Conservation (phyloP, 1,140 invertebrate species). For the Psilanteris sp. region DNA sequence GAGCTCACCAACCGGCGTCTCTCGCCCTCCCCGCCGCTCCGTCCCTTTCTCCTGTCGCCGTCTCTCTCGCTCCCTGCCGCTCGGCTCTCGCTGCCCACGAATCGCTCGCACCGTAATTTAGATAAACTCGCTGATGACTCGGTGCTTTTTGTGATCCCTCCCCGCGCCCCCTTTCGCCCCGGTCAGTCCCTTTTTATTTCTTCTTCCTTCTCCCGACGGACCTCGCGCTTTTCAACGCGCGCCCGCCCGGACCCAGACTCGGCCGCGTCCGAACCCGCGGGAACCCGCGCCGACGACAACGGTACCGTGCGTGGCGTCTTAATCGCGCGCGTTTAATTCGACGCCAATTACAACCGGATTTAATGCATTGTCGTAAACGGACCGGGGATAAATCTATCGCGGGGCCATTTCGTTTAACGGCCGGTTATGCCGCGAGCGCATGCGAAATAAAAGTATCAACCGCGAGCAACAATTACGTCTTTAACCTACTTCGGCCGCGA, state of each 20-base stretch:
- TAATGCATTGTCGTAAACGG: too few relatives aligned
- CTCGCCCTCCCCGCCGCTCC: conserved; percentile 46
- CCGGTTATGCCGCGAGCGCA: too few relatives aligned
- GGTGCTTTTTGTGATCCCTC: conserved; percentile 38
- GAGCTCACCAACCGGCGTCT: conserved; percentile 44
- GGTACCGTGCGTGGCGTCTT: too few relatives aligned
- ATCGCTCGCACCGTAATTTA: conserved; percentile 53
- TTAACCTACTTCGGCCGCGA: conserved; percentile 27
- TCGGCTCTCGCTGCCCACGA: conserved; percentile 44
- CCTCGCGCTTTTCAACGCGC: too few relatives aligned
- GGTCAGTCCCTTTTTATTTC: neutral
- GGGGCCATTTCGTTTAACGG: too few relatives aligned
- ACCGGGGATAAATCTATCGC: too few relatives aligned
- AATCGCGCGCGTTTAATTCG: too few relatives aligned
- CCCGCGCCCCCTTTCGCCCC: conserved; percentile 11
- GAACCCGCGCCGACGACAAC: too few relatives aligned
- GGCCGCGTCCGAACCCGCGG: too few relatives aligned
- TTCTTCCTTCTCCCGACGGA: neutral
- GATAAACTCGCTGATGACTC: conserved; percentile 58
- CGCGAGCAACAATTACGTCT: conserved; percentile 6
- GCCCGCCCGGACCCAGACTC: too few relatives aligned
- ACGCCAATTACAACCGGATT: too few relatives aligned
- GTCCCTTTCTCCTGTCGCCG: conserved; percentile 31
- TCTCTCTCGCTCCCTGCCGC: conserved; percentile 10
- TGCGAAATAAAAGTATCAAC: conserved; percentile 9